A percentile compares a stretch with the other conserved stretches of the same genome.
Evolutionary conservation across 2,113 vertebrate species (phyloP).

Genomic region (Cebus imitator): DNA sequence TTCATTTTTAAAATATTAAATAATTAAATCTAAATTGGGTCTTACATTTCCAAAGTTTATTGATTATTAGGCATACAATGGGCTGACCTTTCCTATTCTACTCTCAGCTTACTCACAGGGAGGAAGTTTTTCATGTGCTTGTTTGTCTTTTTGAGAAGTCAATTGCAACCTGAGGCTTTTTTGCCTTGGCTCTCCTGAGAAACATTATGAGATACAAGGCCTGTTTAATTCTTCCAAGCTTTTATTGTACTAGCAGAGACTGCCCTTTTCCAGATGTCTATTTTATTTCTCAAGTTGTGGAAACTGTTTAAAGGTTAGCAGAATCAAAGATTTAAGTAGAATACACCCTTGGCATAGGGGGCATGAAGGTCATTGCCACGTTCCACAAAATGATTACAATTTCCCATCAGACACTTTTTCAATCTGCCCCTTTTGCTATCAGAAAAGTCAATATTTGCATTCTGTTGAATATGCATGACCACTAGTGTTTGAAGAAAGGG

Average conservation of each 20-base stretch:
- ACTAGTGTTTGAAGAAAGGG: conserved; percentile 78
- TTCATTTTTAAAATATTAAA: conserved; percentile 22
- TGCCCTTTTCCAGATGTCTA: conserved; percentile 74
- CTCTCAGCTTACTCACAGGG: conserved; percentile 2
- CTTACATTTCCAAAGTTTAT: background rate
- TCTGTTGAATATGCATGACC: conserved; percentile 87
- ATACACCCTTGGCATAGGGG: conserved; percentile 58
- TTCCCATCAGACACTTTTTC: conserved; percentile 75
- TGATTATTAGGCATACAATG: background rate
- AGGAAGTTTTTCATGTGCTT: conserved; percentile 32
- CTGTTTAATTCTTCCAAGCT: conserved; percentile 75
- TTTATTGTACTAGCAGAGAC: conserved; percentile 62
- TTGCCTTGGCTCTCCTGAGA: conserved; percentile 61
- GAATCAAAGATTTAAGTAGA: conserved; percentile 78
- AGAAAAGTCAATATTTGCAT: conserved; percentile 91
- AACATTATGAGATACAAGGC: conserved; percentile 49
- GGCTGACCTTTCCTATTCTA: conserved; percentile 38
- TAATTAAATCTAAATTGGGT: conserved; percentile 1
- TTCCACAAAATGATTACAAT: conserved; percentile 66
- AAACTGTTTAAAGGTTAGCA: conserved; percentile 73
- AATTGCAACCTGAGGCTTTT: conserved; percentile 61
- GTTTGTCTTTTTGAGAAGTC: conserved; percentile 59
- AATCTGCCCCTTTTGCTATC: conserved; percentile 79
- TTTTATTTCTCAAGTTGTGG: conserved; percentile 72
- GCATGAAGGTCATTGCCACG: conserved; percentile 73